Base-by-base conservation (phyloP, 2,888 invertebrate species). In the Bellardia bayeri region DNA sequence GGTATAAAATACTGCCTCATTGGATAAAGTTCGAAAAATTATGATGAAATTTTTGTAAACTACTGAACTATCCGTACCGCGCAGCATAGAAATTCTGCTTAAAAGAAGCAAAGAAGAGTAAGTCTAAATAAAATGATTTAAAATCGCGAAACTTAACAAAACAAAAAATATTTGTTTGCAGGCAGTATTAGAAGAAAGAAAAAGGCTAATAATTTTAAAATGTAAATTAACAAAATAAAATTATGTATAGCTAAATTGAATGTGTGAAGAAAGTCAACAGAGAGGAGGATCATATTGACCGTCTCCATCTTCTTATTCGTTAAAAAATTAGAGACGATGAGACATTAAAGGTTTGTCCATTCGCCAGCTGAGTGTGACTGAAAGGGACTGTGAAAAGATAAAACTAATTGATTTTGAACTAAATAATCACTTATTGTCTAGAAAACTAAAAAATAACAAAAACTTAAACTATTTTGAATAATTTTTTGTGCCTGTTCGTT, bases 401-500 rank as follows among this genome's bases (percentile, higher is more conserved):
- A 85, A 74, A 64, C 64, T 56, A 11, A 66, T 63, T 76, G 58
- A 30, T 40, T 79, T 80, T 71, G 64, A 45, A 30, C 54, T 68
- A 71, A 23, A 63, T 68, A 69, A 69, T 74, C 81, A 58, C 74
- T 79, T 84, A 64, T n/a, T 42, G 40, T 68, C 74, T 85, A 87
- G 54, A 82, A 87, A 85, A 87, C 68, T 78, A 79, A 82, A 75
- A 56, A 61, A 45, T 69, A 82, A 87, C 63, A 82, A 79, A 86
- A 87, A 87, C 79, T 87, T 87, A 87, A 75, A 14, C 81, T 85
- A 87, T 68, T 76, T 82, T 78, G 61, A 81, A 78, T 72, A 16
- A 40, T 83, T 74, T 75, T 85, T 88, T 90, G 90, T 91, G 91
- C 90, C 90, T 91, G 90, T 91, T 91, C 91, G 89, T 89, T 89